Evolutionary conservation across 2,113 vertebrate species (phyloP).

Genomic region (Oophaga pumilio): DNA sequence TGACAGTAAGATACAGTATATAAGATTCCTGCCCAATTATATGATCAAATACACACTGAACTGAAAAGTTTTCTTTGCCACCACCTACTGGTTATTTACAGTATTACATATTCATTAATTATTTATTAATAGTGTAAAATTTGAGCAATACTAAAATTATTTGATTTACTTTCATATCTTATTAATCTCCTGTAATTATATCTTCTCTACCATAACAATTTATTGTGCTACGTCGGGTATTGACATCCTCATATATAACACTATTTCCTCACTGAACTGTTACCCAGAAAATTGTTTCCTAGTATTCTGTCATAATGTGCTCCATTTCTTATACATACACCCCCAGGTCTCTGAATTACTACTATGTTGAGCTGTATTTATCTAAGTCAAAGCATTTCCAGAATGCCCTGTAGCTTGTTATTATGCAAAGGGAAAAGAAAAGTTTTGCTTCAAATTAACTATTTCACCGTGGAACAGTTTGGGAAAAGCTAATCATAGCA

Average conservation of each 20-base stretch:
- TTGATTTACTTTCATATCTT: not conserved
- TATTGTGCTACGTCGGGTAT: not conserved
- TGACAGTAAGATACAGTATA: not conserved
- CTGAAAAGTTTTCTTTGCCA: not conserved
- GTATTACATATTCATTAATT: not conserved
- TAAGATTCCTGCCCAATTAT: not conserved
- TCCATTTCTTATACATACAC: slow-evolving; percentile 40
- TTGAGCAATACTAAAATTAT: not conserved
- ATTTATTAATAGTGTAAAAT: not conserved
- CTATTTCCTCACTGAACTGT: not conserved
- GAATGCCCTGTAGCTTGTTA: slow-evolving; percentile 27
- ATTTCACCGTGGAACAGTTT: not conserved
- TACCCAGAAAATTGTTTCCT: slow-evolving; percentile 19
- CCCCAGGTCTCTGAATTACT: slow-evolving; percentile 36
- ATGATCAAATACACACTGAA: not conserved
- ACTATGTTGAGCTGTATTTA: slow-evolving; percentile 46
- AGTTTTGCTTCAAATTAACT: slow-evolving; percentile 19
- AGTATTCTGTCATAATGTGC: slow-evolving; percentile 17
- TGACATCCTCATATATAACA: not conserved
- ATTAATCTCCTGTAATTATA: not conserved
- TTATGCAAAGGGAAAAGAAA: slow-evolving; percentile 27
- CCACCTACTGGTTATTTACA: not conserved
- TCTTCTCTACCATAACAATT: not conserved
- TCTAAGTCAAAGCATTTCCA: slow-evolving; percentile 45
- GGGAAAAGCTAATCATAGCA: not conserved